These are phyloP conservation scores for Sisyra nigra DNA, from an alignment of 2,888 invertebrate species.

Conservation along the genomic window DNA sequence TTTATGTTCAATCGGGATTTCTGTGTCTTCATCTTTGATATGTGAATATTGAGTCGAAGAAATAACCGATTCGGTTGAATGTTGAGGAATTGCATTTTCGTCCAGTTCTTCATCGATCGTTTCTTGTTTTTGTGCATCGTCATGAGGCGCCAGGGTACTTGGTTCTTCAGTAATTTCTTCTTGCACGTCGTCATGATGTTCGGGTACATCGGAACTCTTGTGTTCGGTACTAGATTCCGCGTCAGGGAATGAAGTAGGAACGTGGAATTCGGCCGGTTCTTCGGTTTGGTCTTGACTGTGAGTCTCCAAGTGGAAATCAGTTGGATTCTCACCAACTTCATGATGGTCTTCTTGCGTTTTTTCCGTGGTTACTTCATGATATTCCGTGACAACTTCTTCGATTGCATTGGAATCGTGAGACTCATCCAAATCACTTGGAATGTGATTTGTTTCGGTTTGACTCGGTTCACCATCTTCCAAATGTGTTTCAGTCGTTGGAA, in stretches of 20 bases:
- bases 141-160: background rate
- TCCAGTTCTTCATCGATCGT: background rate
- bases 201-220: slow-evolving; percentile 8
- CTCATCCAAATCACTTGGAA: no score
- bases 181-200: slow-evolving; percentile 11
- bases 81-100: background rate
- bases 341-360: slow-evolving; percentile 2
- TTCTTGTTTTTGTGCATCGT: background rate
- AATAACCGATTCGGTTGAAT: background rate
- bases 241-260: slow-evolving; percentile 11
- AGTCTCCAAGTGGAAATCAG: slow-evolving; percentile 4
- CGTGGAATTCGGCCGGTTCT: slow-evolving; percentile 10
- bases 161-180: slow-evolving; percentile 10
- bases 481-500: slow-evolving; percentile 10
- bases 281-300: background rate
- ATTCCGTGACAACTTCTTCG: slow-evolving; percentile 6
- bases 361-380: slow-evolving; percentile 3
- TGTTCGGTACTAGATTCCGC: slow-evolving; percentile 3
- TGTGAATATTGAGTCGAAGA: background rate
- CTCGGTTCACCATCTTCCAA: slow-evolving; percentile 7
- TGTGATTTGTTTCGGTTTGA: no score
- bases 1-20: slow-evolving; percentile 15
- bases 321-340: slow-evolving; percentile 10
- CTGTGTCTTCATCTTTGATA: background rate
- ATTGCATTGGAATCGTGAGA: no score